These are phyloP conservation scores for Sinonovacula constricta DNA, from an alignment of 1,140 invertebrate species.

Conservation along the genomic window DNA sequence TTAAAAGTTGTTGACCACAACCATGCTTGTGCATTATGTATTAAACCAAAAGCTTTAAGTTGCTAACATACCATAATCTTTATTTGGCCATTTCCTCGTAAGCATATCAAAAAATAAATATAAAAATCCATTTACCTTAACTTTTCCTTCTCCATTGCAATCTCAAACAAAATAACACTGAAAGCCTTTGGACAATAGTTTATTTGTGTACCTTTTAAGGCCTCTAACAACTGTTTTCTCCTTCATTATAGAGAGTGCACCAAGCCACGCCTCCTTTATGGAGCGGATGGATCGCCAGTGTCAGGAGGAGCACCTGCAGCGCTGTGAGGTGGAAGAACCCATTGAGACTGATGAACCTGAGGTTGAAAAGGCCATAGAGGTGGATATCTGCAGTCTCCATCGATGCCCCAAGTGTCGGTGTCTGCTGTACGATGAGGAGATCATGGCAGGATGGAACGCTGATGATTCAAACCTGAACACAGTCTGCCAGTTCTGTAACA, in stretches of 20 bases:
- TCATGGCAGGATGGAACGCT: slow-evolving; percentile 98
- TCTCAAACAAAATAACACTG: too few species aligned
- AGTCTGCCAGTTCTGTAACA: slow-evolving; percentile 79
- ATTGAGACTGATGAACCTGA: slow-evolving; percentile 40
- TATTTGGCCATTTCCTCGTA: too few species aligned
- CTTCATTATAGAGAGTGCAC: slow-evolving; percentile 43
- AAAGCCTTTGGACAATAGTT: too few species aligned
- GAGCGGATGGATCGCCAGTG: slow-evolving; percentile 49
- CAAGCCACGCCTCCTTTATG: slow-evolving; percentile 57
- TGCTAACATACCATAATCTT: too few species aligned
- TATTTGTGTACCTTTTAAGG: too few species aligned
- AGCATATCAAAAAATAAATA: too few species aligned
- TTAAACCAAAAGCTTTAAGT: too few species aligned
- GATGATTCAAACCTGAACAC: slow-evolving; percentile 99
- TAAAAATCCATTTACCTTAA: too few species aligned
- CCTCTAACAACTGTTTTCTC: too few species aligned
- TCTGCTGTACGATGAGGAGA: slow-evolving; percentile 98
- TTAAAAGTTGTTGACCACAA: too few species aligned
- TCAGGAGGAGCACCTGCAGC: slow-evolving; percentile 16
- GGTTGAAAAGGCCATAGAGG: slow-evolving; percentile 82
- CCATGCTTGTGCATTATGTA: too few species aligned
- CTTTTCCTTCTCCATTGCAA: too few species aligned
- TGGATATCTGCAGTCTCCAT: slow-evolving; percentile 86
- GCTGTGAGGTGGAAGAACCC: not conserved
- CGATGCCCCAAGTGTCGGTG: slow-evolving; percentile 94